Base-by-base conservation (phyloP, 2,888 invertebrate genomes). In the Cosmia pyralina region DNA sequence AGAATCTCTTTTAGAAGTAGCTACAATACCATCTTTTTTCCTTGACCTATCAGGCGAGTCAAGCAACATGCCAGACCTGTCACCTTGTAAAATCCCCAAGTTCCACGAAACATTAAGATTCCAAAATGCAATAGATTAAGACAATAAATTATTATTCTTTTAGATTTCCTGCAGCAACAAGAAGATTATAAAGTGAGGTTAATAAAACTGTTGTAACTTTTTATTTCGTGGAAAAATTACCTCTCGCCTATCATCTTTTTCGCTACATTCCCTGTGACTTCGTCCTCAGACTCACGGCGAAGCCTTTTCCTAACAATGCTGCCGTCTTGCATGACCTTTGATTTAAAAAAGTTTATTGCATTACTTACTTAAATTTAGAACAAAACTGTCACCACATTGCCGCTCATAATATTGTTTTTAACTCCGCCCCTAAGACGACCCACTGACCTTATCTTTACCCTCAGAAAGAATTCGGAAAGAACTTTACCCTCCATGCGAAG, bases 221-320 rank as follows among this genome's bases (percentile, higher is more conserved):
- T 19, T 59, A 69, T 82, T 74, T 78, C 60, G 69, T 81, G 81
- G 73, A 67, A 63, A 57, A 4, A 60, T 68, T 91, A 94, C 95
- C 95, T 95, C 85, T 91, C 90, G 74, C 88, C 77, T 64, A 89
- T 81, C 66, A 92, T 62, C 82, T 92, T 95, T 93, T 95, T 95
- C 69, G 92, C 82, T 75, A 90, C 28, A 90, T 94, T 95, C 74
- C 92, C 93, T 81, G 87, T 87, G 64, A 89, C 83, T 83, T 91
- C 92, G 74, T 87, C 87, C 71, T 89, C 90, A 38, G 94, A 94
- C 55, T 94, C 93, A 90, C 90, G 90, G 77, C 93, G 92, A 71
- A 89, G 87, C 87, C 95, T 92, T 92, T 95, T 95, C 86, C 90
- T 92, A 89, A 69, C 77, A 41, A 5, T 41, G 83, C 86, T 81